A percentile compares a stretch with the other conserved stretches of the same genome.
Conservation (phyloP, 2,888 invertebrate genomes). For the Nomada flava region DNA sequence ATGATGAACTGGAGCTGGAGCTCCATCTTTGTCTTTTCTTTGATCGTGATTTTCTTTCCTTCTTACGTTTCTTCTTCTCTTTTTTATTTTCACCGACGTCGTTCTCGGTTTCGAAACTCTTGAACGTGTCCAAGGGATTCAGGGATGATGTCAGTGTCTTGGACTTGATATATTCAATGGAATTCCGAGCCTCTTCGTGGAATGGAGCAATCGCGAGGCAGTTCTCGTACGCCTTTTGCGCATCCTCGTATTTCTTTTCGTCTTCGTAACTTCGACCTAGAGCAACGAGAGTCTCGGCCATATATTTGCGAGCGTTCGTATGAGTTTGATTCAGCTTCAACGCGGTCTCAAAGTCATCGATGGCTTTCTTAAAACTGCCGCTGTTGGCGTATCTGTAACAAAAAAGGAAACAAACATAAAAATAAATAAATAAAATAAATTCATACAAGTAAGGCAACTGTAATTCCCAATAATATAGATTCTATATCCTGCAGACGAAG, state of each 20-base stretch:
- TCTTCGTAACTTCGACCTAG: conserved; percentile 95
- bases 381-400: conserved; percentile 91
- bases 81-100: conserved; percentile 80
- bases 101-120: conserved; percentile 80
- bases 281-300: conserved; percentile 96
- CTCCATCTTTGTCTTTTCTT: conserved; percentile 84
- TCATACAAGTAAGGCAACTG: neutral
- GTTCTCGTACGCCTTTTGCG: conserved; percentile 93
- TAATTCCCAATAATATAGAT: neutral
- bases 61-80: conserved; percentile 84
- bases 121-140: conserved; percentile 80
- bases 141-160: conserved; percentile 84
- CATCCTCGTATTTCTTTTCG: conserved; percentile 93
- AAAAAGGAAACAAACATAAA: too few species aligned
- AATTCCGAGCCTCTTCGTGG: conserved; percentile 94
- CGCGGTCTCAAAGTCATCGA: conserved; percentile 97
- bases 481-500: too few species aligned
- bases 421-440: neutral
- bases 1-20: conserved; percentile 88
- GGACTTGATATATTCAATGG: conserved; percentile 91
- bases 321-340: conserved; percentile 95
- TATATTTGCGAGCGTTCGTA: conserved; percentile 96
- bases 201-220: conserved; percentile 93
- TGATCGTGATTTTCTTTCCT: conserved; percentile 83
- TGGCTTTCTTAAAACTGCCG: conserved; percentile 96